These are phyloP conservation scores for Unio pictorum DNA, from an alignment of 2,888 invertebrate species.

Conservation along the genomic window DNA sequence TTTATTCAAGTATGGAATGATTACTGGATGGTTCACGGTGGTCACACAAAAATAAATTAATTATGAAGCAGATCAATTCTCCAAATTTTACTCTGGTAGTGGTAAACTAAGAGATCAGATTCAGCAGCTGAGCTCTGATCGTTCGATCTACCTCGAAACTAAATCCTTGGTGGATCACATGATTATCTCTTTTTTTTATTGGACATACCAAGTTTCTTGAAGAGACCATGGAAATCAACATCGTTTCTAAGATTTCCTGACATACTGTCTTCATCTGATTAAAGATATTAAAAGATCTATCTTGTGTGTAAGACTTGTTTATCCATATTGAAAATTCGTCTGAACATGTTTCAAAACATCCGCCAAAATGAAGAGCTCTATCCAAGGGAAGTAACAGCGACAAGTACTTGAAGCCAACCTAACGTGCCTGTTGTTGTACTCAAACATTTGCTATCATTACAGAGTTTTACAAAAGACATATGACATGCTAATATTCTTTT, in stretches of 20 bases:
- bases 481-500: no score
- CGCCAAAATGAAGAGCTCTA: conserved; percentile 18
- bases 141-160: no score
- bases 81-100: no score
- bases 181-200: background rate
- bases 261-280: conserved; percentile 21
- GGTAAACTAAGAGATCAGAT: no score
- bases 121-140: no score
- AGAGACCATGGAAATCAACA: conserved; percentile 56
- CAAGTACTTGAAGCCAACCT: no score
- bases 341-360: conserved; percentile 59
- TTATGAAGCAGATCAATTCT: background rate
- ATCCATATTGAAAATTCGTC: conserved; percentile 23
- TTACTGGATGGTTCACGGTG: background rate
- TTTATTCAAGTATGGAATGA: no score
- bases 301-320: background rate
- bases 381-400: no score
- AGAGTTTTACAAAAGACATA: no score
- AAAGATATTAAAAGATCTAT: background rate
- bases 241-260: conserved; percentile 43
- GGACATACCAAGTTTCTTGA: conserved; percentile 55
- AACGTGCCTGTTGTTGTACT: no score
- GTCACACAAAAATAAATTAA: conserved; percentile 3
- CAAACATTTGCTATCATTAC: no score
- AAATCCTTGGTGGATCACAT: background rate